Percentiles rank a stretch among this genome's conserved stretches.
phyloP scores from a whole-genome alignment of 1,140 invertebrate genomes.

The Drosophila bifasciata region DNA sequence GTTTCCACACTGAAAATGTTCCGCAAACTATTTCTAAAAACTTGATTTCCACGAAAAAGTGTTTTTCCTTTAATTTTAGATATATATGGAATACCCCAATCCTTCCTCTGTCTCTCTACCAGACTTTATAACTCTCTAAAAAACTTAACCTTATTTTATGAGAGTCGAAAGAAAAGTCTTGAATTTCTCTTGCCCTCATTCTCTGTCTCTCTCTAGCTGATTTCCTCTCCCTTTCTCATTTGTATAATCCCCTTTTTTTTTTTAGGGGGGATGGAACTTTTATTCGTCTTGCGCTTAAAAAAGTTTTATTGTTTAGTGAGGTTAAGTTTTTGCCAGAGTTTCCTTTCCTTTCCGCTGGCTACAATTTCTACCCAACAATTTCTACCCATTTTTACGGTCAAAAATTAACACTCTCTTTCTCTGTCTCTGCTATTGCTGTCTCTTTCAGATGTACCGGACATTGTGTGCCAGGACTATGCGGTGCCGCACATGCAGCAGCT shows the following conservation, averaged over 20 bases:
- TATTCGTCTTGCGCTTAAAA: slow-evolving; percentile 37
- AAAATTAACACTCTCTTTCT: slow-evolving; percentile 59
- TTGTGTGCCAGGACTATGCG: slow-evolving; percentile 86
- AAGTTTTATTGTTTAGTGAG: slow-evolving; percentile 45
- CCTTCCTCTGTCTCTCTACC: too few relatives aligned
- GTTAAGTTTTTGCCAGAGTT: slow-evolving; percentile 26
- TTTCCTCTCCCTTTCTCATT: too few relatives aligned
- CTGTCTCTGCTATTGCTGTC: slow-evolving; percentile 19
- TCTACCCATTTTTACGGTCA: slow-evolving; percentile 48
- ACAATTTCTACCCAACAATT: background rate
- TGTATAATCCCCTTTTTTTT: background rate
- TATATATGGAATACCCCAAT: too few relatives aligned
- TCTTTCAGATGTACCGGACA: slow-evolving; percentile 86
- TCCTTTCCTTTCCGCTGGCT: slow-evolving; percentile 3
- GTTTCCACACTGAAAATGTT: too few relatives aligned
- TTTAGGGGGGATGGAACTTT: background rate
- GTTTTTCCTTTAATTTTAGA: too few relatives aligned
- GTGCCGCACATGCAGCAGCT: slow-evolving; percentile 85
- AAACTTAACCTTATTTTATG: too few relatives aligned
- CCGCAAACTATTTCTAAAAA: too few relatives aligned
- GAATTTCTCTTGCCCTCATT: too few relatives aligned
- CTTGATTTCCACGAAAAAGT: too few relatives aligned
- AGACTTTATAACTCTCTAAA: too few relatives aligned
- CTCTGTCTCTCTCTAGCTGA: too few relatives aligned
- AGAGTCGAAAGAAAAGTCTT: too few relatives aligned